Percentiles rank a stretch among this genome's conserved stretches.
Evolutionary conservation across 2,888 invertebrate species (phyloP).

Genomic region (Aplocera efformata): DNA sequence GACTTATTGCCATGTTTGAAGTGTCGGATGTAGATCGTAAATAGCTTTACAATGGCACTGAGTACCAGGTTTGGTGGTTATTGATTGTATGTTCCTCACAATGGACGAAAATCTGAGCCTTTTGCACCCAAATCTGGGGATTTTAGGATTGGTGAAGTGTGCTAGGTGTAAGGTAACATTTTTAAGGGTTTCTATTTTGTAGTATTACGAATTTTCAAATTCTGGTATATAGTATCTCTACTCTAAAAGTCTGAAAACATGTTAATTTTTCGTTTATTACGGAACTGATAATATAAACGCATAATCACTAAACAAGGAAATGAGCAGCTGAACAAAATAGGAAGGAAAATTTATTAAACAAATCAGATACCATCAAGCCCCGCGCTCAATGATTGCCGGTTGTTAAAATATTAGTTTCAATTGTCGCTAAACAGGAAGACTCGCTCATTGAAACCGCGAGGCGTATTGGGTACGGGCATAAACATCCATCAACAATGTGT

Average conservation of each 20-base stretch:
- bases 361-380: slow-evolving; percentile 12
- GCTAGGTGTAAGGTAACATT: too few relatives aligned
- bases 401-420: slow-evolving; percentile 26
- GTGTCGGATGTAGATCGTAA: slow-evolving; percentile 15
- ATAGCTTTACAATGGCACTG: slow-evolving; percentile 3
- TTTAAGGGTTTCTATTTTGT: too few relatives aligned
- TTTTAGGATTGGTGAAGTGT: too few relatives aligned
- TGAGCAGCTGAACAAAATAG: background rate
- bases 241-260: too few relatives aligned
- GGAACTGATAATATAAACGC: too few relatives aligned
- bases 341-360: slow-evolving; percentile 2
- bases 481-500: background rate
- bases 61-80: slow-evolving; percentile 1
- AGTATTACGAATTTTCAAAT: too few relatives aligned
- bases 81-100: background rate
- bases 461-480: too few relatives aligned
- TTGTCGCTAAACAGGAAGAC: slow-evolving; percentile 42
- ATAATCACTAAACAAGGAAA: too few relatives aligned
- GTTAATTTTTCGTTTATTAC: too few relatives aligned
- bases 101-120: too few relatives aligned
- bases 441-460: slow-evolving; percentile 25
- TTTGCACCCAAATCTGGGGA: too few relatives aligned
- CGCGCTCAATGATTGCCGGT: slow-evolving; percentile 9
- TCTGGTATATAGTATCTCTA: too few relatives aligned
- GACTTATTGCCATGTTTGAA: slow-evolving; percentile 27